These are phyloP conservation scores for Zelostemma sp. DNA, from an alignment of 1,140 invertebrate genomes.

Conservation along the genomic window DNA sequence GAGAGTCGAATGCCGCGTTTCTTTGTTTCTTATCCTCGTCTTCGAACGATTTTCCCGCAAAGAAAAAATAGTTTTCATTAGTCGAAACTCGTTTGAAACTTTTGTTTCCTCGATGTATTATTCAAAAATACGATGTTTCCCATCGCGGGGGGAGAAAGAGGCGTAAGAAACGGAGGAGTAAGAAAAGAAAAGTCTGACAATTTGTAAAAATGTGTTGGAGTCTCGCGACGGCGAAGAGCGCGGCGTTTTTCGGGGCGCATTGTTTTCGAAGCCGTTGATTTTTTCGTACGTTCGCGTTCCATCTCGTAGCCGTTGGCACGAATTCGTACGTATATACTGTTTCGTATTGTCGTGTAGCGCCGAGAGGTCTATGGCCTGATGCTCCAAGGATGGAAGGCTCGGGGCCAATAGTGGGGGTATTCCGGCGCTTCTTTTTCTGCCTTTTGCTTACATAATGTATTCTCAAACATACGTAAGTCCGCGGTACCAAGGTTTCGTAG, in stretches of 20 bases:
- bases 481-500: conserved; percentile 29
- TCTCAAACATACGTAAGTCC: conserved; percentile 57
- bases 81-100: no score
- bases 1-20: no score
- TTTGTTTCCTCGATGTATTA: no score
- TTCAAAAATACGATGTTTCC: no score
- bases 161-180: no score
- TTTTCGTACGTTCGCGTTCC: conserved; percentile 31
- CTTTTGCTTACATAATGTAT: conserved; percentile 62
- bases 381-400: conserved; percentile 50
- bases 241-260: conserved; percentile 42
- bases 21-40: no score
- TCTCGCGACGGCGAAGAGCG: conserved; percentile 21
- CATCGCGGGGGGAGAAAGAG: no score
- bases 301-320: conserved; percentile 36
- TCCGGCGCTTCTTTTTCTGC: conserved; percentile 51
- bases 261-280: conserved; percentile 47
- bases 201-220: conserved; percentile 42
- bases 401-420: conserved; percentile 44
- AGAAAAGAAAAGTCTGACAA: conserved; percentile 32
- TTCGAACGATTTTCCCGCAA: no score
- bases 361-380: conserved; percentile 59
- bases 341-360: conserved; percentile 49
- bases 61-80: no score
- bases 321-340: conserved; percentile 45